Base-by-base conservation (phyloP, 2,113 vertebrate genomes). In the Pluvialis apricaria region DNA sequence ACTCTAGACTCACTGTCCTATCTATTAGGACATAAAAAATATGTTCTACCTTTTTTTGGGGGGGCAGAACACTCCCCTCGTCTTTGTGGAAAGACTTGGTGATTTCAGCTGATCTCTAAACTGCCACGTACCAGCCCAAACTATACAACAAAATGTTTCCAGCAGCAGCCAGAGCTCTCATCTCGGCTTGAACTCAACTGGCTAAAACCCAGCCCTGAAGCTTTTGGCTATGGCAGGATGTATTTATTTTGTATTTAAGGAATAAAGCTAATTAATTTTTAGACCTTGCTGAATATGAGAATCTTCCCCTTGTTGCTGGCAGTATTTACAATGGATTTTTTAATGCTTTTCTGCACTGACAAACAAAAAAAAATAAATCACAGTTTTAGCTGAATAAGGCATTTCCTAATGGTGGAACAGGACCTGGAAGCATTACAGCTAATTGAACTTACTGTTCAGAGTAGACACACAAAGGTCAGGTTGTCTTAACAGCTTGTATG, bases 401-500 rank as follows among this genome's bases (percentile, higher is more conserved):
- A 77, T 88, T 95, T 96, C 70, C 49, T 96, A 94, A 87, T 89
- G 73, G 82, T 87, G 58, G 60, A 51, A 77, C 82, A 90, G 81
- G 81, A 82, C 77, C 91, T 96, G 62, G 66, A 94, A 95, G 77
- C 73, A 85, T 69, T 91, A 90, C 52, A 92, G 49, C 78, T 92
- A 95, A 95, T 86, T 96, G 94, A 87, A 83, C 78, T 97, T 58
- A 87, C 62, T 92, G 62, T 87, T 96, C 61, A 80, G 72, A 80
- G 76, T 13, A 90, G 92, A 91, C 65, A 84, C 65, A 88, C 83
- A 97, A 92, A 97, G 92, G 92, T 92, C 91, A 94, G 55, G 94
- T 85, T 95, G 81, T 79, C 68, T 95, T 91, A 94, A 86, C 92
- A 95, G 89, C 86, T 91, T 94, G 81, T 87, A 92, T 5, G 29